Evolutionary conservation across 2,888 invertebrate genomes (phyloP), one percentile per base, ranked within the genome.

Genomic region (Elegia similella): DNA sequence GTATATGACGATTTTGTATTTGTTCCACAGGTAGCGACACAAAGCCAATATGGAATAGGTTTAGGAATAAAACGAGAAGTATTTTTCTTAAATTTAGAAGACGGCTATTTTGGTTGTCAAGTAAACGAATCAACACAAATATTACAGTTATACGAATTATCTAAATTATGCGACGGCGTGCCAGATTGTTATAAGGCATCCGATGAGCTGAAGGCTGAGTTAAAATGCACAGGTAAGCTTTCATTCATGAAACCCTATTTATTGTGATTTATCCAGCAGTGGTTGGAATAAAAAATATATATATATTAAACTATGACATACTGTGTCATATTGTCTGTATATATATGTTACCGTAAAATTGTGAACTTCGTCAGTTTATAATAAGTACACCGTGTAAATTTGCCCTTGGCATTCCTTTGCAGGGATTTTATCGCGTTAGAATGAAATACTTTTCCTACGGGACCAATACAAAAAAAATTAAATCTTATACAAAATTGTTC

Each of bases 41-140:
- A 96, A 93, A 94, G 94, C 92, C 94, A 94, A 86, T 95, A 94
- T 88, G 95, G 95, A 93, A 94, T 95, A 93, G 95, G 95, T 79
- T 94, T 94, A 92, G 95, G 95, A 93, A 95, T 95, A 92, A 96
- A 95, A 93, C 94, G 95, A 92, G 98, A 98, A 94, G 95, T 98
- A 88, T 98, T 98, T 94, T 97, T 98, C 93, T 94, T 98, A 88
- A 98, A 98, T 93, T 94, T 98, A 92, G 98, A 98, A 93, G 98
- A 98, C 93, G 98, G 98, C 84, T 98, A 97, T 92, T 98, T 98
- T 92, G 98, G 98, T 81, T 98, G 98, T 93, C 98, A 98, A 94
- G 97, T 98, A 78, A 98, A 98, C 94, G 97, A 97, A 93, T 98
- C 98, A 77, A 96, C 96, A 82, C 97, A 98, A 92, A 96, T 98